phyloP scores from a whole-genome alignment of 2,113 vertebrate genomes.

The Climacteris rufus region DNA sequence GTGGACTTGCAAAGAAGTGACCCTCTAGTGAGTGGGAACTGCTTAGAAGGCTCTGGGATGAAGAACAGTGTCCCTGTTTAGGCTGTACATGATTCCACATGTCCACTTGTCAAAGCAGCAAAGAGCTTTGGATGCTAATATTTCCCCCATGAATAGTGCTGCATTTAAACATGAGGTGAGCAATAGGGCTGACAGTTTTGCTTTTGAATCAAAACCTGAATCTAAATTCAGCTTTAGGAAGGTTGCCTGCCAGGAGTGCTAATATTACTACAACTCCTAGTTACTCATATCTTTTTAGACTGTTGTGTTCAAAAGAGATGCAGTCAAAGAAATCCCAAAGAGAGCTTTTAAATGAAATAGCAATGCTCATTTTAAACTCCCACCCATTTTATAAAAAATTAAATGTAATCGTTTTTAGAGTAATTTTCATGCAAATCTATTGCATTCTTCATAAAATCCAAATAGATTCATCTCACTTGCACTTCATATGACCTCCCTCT shows the following conservation, averaged over 20 bases:
- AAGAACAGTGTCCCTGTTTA: background rate
- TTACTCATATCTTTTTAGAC: background rate
- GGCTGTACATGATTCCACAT: background rate
- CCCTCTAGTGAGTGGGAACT: background rate
- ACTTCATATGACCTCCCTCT: background rate
- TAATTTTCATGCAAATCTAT: background rate
- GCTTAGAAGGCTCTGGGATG: background rate
- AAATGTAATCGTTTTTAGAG: background rate
- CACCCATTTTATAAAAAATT: background rate
- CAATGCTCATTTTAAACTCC: background rate
- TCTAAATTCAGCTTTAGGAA: background rate
- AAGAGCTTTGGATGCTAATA: background rate
- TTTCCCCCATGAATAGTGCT: rapidly evolving
- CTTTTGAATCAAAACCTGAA: background rate
- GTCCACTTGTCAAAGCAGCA: background rate
- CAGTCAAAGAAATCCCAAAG: background rate
- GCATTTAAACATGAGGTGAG: background rate
- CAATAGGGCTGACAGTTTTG: background rate
- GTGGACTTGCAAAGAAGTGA: background rate
- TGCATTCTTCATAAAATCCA: background rate
- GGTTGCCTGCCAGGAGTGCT: background rate
- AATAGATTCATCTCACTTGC: background rate
- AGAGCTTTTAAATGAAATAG: background rate
- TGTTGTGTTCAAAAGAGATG: background rate
- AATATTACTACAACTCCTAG: background rate